These are phyloP conservation scores for Tipula confusa DNA, from an alignment of 2,888 invertebrate species.

Conservation along the genomic window DNA sequence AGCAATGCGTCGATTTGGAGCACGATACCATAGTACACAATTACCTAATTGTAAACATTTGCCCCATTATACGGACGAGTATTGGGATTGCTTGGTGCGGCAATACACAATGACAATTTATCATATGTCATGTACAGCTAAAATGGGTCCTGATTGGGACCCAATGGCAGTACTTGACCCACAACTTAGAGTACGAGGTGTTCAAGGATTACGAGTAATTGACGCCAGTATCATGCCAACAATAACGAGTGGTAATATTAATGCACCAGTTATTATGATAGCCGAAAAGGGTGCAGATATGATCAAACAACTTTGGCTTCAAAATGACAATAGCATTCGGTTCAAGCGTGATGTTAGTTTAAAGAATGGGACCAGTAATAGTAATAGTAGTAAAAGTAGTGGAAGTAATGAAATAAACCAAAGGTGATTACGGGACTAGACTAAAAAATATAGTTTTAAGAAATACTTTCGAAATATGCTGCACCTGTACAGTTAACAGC, in stretches of 20 bases:
- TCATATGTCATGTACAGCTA: slow-evolving; percentile 77
- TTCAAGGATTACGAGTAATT: slow-evolving; percentile 73
- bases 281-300: slow-evolving; percentile 81
- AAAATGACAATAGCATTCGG: slow-evolving; percentile 34
- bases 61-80: slow-evolving; percentile 72
- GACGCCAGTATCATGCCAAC: slow-evolving; percentile 87
- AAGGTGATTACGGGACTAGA: neutral
- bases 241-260: slow-evolving; percentile 81
- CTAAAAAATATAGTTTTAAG: neutral
- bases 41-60: slow-evolving; percentile 79
- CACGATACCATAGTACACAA: slow-evolving; percentile 67
- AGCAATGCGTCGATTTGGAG: slow-evolving; percentile 73
- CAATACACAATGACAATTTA: slow-evolving; percentile 87
- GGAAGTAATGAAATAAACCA: neutral
- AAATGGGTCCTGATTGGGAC: slow-evolving; percentile 76
- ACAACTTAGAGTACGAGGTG: slow-evolving; percentile 68
- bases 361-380: neutral
- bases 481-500: neutral
- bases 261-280: slow-evolving; percentile 84
- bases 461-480: neutral
- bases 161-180: slow-evolving; percentile 79
- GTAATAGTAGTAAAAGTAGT: neutral
- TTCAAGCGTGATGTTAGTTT: neutral
- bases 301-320: slow-evolving; percentile 67
- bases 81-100: slow-evolving; percentile 78